A percentile compares a stretch with the other conserved stretches of the same genome.
phyloP scores from a whole-genome alignment of 2,888 invertebrate genomes.

The Anorthoa munda region DNA sequence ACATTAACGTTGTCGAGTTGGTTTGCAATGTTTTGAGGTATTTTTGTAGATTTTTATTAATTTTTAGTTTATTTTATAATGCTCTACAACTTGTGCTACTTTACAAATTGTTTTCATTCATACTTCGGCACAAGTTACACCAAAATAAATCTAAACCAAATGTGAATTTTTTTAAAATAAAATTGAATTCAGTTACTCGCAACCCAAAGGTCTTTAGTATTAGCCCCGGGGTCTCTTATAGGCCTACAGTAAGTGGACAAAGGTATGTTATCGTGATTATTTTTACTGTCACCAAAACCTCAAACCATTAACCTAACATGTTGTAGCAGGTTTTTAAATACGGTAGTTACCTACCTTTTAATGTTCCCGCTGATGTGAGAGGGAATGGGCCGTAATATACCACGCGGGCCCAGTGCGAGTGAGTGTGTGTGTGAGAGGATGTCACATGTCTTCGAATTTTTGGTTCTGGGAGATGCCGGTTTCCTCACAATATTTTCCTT shows the following conservation, averaged over 20 bases:
- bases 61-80: conserved; percentile 63
- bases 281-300: background rate
- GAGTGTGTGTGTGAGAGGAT: too few species aligned
- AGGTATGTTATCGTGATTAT: conserved; percentile 22
- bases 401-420: too few species aligned
- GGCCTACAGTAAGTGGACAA: conserved; percentile 15
- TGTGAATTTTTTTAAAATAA: conserved; percentile 35
- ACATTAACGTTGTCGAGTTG: conserved; percentile 9
- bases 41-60: conserved; percentile 49
- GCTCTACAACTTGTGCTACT: conserved; percentile 44
- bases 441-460: too few species aligned
- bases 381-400: too few species aligned
- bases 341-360: too few species aligned
- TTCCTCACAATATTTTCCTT: too few species aligned
- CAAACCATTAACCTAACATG: background rate
- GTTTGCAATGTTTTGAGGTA: conserved; percentile 49
- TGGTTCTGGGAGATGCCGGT: too few species aligned
- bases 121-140: conserved; percentile 15
- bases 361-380: too few species aligned
- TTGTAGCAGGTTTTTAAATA: background rate
- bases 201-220: conserved; percentile 21
- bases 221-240: conserved; percentile 10
- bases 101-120: conserved; percentile 37
- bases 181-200: conserved; percentile 25
- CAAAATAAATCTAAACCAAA: conserved; percentile 41